phyloP scores from a whole-genome alignment of 2,888 invertebrate species.

The Coelinius sp. region DNA sequence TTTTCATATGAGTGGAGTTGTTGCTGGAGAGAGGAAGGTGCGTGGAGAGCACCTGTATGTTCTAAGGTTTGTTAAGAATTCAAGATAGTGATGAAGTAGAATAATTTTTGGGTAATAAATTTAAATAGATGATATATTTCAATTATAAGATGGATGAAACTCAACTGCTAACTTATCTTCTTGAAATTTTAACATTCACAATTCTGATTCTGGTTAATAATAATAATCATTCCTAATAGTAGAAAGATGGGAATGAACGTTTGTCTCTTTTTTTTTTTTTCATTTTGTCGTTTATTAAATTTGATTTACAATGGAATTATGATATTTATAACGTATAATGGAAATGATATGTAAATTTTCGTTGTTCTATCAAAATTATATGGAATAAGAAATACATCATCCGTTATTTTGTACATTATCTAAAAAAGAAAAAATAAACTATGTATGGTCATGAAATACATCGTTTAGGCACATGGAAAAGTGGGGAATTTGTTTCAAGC shows the following conservation, averaged over 20 bases:
- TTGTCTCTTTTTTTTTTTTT: background rate
- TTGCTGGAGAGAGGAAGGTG: conserved; percentile 82
- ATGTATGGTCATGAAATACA: background rate
- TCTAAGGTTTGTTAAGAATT: conserved; percentile 76
- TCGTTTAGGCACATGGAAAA: conserved; percentile 3
- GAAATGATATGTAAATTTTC: conserved; percentile 13
- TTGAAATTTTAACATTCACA: background rate
- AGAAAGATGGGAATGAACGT: background rate
- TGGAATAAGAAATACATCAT: conserved; percentile 13
- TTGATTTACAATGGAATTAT: background rate
- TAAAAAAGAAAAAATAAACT: conserved; percentile 13
- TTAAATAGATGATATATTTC: too few species aligned
- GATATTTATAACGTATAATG: conserved; percentile 10
- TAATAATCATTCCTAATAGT: background rate
- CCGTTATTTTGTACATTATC: conserved; percentile 24
- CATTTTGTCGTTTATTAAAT: background rate
- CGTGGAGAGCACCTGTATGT: conserved; percentile 91
- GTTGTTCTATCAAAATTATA: conserved; percentile 11
- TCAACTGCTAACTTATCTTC: background rate
- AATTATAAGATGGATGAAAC: background rate
- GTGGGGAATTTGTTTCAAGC: background rate
- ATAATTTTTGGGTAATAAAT: background rate
- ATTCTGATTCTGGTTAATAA: background rate
- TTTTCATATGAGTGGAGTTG: conserved; percentile 75
- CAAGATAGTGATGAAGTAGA: background rate